phyloP scores from a whole-genome alignment of 2,888 invertebrate species.

The Clepsis dumicolana region DNA sequence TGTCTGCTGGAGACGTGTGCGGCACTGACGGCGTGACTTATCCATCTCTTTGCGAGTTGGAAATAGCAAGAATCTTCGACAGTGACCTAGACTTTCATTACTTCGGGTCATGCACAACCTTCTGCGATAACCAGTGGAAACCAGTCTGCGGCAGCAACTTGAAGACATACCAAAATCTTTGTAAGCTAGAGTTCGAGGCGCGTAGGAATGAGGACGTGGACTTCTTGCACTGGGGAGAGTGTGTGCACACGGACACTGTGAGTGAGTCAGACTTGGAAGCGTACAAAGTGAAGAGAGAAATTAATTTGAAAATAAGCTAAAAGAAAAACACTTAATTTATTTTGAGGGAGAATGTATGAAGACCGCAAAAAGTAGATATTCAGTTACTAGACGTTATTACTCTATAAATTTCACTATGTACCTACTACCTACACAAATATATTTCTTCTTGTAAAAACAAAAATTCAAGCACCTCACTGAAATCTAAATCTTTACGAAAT shows the following conservation, averaged over 20 bases:
- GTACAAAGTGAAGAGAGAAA: neutral
- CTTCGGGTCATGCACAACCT: conserved; percentile 44
- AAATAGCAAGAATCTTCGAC: conserved; percentile 46
- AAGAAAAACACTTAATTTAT: neutral
- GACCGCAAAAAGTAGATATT: too few species aligned
- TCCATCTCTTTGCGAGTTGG: conserved; percentile 49
- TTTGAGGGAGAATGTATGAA: neutral
- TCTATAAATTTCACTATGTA: too few species aligned
- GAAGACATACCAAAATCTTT: conserved; percentile 2
- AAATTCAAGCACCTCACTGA: too few species aligned
- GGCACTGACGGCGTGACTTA: conserved; percentile 51
- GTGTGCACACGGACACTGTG: neutral
- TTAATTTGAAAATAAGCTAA: too few species aligned
- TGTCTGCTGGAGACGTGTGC: conserved; percentile 44
- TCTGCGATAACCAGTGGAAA: conserved; percentile 43
- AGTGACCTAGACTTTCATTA: conserved; percentile 42
- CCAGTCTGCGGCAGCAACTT: conserved; percentile 10
- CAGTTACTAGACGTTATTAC: too few species aligned
- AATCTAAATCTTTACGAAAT: too few species aligned
- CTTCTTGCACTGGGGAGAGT: neutral
- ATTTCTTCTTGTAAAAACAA: too few species aligned
- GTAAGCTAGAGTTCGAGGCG: neutral
- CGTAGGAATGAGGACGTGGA: neutral
- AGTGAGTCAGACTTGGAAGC: too few species aligned
- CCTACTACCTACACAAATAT: too few species aligned